Percentiles rank a stretch among this genome's conserved stretches.
These are phyloP conservation scores for Chromobotia macracanthus DNA, from an alignment of 2,797 vertebrate genomes.

Conservation along the genomic window DNA sequence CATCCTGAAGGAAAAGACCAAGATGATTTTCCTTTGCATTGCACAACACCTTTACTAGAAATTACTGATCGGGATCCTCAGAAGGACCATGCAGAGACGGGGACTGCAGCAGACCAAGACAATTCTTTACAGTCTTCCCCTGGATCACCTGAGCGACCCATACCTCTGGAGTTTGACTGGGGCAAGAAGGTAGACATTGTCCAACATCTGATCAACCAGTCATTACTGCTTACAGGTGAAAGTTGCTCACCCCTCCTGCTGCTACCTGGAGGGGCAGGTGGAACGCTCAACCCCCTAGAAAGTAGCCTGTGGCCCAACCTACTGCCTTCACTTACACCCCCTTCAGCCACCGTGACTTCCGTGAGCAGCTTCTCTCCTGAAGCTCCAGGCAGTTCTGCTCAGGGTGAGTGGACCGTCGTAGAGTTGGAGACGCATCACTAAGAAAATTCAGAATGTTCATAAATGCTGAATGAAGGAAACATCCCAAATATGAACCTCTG, in stretches of 20 bases:
- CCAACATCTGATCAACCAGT: constrained; percentile 91
- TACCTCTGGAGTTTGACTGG: constrained; percentile 78
- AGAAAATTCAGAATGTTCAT: background rate
- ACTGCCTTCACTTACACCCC: constrained; percentile 84
- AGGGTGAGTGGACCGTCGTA: constrained; percentile 93
- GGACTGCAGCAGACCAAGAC: constrained; percentile 27
- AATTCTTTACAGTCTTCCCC: constrained; percentile 39
- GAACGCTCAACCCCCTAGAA: constrained; percentile 84
- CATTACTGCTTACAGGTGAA: constrained; percentile 80
- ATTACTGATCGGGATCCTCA: background rate
- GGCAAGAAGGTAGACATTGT: constrained; percentile 85
- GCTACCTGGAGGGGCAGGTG: constrained; percentile 72
- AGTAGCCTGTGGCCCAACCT: constrained; percentile 88
- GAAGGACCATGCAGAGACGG: background rate
- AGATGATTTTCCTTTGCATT: constrained; percentile 11
- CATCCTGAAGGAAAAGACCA: constrained; percentile 51
- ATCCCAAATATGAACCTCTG: constrained; percentile 16
- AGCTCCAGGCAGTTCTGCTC: constrained; percentile 80
- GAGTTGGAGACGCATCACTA: constrained; percentile 92
- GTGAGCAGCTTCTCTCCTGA: constrained; percentile 93
- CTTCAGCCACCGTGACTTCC: constrained; percentile 89
- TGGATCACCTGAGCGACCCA: constrained; percentile 60
- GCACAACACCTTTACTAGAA: constrained; percentile 19
- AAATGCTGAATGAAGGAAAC: background rate
- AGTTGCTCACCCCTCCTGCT: constrained; percentile 75